Conservation (phyloP, 2,888 invertebrate genomes). For the Atrina japonica region DNA sequence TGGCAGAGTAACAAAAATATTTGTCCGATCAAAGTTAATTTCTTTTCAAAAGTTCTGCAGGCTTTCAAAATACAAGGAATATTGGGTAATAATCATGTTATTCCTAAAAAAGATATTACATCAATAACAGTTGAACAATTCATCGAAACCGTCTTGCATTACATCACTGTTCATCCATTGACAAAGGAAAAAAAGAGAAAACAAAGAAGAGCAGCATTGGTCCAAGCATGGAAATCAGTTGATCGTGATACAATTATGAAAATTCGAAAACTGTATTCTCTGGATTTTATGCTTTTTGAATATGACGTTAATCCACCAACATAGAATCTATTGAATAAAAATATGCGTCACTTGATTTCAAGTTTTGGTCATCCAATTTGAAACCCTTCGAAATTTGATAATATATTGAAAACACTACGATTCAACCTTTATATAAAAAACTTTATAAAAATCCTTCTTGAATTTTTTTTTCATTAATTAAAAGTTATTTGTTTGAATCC, state of each 20-base stretch:
- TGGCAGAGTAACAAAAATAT: not conserved
- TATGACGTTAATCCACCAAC: slow-evolving; percentile 3
- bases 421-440: too few relatives aligned
- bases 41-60: not conserved
- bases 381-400: too few relatives aligned
- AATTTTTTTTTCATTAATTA: too few relatives aligned
- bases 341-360: too few relatives aligned
- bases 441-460: too few relatives aligned
- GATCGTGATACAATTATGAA: not conserved
- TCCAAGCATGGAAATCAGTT: slow-evolving; percentile 6
- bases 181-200: not conserved
- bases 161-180: not conserved
- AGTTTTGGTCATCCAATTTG: too few relatives aligned
- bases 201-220: slow-evolving; percentile 3
- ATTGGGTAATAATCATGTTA: not conserved
- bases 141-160: not conserved
- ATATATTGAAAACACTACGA: too few relatives aligned
- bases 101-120: not conserved
- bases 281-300: slow-evolving; percentile 15
- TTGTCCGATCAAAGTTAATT: not conserved
- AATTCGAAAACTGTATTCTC: slow-evolving; percentile 1
- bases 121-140: not conserved
- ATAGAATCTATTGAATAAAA: too few relatives aligned
- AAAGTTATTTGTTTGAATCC: too few relatives aligned
- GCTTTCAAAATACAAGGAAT: slow-evolving; percentile 16